Evolutionary conservation across 2,888 invertebrate genomes (phyloP).

Genomic region (Philhelius pedissequus): DNA sequence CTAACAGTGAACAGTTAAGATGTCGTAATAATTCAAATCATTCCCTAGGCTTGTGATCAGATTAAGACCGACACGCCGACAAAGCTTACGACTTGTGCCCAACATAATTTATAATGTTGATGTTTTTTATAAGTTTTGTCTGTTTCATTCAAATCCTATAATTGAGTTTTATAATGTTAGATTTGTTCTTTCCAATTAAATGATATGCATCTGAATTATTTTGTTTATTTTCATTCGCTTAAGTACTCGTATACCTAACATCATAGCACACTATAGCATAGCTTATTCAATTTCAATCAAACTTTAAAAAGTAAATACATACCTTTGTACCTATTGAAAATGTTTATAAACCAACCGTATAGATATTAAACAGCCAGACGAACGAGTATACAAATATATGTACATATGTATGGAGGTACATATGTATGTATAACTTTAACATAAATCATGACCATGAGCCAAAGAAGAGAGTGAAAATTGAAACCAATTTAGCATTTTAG

Average conservation of each 20-base stretch:
- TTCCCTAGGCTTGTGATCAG: too few relatives aligned
- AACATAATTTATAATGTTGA: too few relatives aligned
- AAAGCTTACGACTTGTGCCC: too few relatives aligned
- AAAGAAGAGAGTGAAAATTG: conserved; percentile 53
- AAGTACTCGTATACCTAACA: too few relatives aligned
- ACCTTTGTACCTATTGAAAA: too few relatives aligned
- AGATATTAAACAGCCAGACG: not conserved
- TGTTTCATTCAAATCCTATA: too few relatives aligned
- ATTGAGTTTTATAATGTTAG: too few relatives aligned
- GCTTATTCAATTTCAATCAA: not conserved
- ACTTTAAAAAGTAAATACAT: not conserved
- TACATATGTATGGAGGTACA: not conserved
- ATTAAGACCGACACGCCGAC: too few relatives aligned
- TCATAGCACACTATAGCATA: not conserved
- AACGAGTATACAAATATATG: not conserved
- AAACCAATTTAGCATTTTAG: conserved; percentile 59
- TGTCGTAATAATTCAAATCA: too few relatives aligned
- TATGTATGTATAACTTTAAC: not conserved
- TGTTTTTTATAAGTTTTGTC: too few relatives aligned
- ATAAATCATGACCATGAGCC: conserved; percentile 35
- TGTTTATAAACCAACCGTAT: not conserved
- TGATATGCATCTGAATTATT: not conserved
- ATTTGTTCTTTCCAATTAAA: too few relatives aligned
- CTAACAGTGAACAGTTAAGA: too few relatives aligned
- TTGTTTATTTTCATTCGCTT: not conserved